Evolutionary conservation across 2,888 invertebrate genomes (phyloP), one percentile per base, ranked within the genome.

Genomic region (Galeruca laticollis): DNA sequence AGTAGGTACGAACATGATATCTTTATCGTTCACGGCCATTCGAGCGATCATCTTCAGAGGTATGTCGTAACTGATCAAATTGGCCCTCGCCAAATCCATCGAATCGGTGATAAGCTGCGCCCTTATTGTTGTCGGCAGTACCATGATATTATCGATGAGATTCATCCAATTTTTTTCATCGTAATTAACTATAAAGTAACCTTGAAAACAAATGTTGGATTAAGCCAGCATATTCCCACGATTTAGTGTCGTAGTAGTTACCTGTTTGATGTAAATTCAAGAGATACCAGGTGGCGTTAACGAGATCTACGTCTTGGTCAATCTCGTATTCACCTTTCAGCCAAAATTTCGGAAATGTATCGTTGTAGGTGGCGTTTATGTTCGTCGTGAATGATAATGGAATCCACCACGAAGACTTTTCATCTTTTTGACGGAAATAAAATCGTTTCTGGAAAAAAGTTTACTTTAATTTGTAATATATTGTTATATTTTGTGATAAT

Each of bases 81-180:
- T 89, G 0, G 88, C 88, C 68, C 88, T 85, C 0, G 90, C 89
- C 69, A 90, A 82, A 73, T 89, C 88, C 79, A 90, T 86, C 0
- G 91, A 87, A 83, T 94, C 93, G 76, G 91, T 90, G 40, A 95
- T 84, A 13, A 94, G 82, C 80, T 93, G 92, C 0, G 91, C 92
- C 72, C 92, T 85, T 68, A 90, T 90, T 1, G 89, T 84, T 0
- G 88, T 83, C 4, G 90, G 88, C 59, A 94, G 86, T 1, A 78
- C 77, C 78, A 88, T 86, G 56, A 90, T 89, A 2, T 89, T 86
- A 40, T 85, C 83, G 13, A 76, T 78, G 13, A 92, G 80, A 10
- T 86, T 82, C 69, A 86, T 82, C 92, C 92, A 92, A 70, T 90
- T 91, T 10, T 82, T 78, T 67, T 86, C 83, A 77, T 92, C 91